Base-by-base conservation (phyloP, 2,888 invertebrate species). In the Mythimna ferrago region DNA sequence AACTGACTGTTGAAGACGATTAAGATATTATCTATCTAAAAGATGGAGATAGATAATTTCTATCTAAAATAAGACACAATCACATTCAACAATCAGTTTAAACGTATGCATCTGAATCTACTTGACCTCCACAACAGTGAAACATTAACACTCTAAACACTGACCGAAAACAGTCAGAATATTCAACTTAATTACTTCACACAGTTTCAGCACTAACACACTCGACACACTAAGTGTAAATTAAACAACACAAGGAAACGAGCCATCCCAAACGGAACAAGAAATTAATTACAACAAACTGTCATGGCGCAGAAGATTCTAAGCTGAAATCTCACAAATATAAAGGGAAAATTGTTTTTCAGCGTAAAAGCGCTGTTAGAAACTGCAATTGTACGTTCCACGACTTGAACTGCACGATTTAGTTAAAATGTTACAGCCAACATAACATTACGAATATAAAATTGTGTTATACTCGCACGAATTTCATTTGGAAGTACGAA, bases 251-350 rank as follows among this genome's bases (percentile, higher is more conserved):
- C 53, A 66, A 53, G 63, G 54, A 72, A 82, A 74, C 64, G 26
- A 71, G 61, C 60, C 56, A 63, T 70, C 19, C 10, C 10, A 65
- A 81, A 78, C 56, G 54, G 60, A 70, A 76, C 71, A 53, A 57
- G 77, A 71, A 71, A 74, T 82, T 80, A 83, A 82, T 82, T 80
- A 73, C 78, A 66, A 48, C 70, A 65, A 66, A 80, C 73, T 80
- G 80, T 83, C 72, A 80, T 73, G 69, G 56, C 65, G 35, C 57
- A 72, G 72, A 64, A 76, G 26, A 77, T 71, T 70, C 66, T 72
- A 70, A 80, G 32, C 64, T 74, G 63, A 68, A 73, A 73, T 76
- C 71, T 66, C 73, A 60, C 61, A 53, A 77, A 78, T 71, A 69
- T 54, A 72, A 68, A 83, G 58, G 16, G 72, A 65, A 69, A 69